Evolutionary conservation across 2,888 invertebrate species (phyloP), one percentile per base, ranked within the genome.

Genomic region (Willowsia nigromaculata): DNA sequence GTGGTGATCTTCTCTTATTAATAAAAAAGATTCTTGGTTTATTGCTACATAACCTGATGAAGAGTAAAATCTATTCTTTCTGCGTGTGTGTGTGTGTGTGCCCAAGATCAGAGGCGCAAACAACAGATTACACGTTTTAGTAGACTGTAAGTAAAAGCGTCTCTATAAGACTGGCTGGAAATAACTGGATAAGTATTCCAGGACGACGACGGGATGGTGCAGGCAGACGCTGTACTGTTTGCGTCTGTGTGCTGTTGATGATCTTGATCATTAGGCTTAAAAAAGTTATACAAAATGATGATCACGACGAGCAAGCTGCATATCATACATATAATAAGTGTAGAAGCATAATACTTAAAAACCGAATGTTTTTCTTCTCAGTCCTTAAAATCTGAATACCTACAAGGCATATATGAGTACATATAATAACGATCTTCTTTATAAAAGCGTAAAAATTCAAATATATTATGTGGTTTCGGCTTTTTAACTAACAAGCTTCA

Each of bases 221-320:
- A 84, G 71, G 68, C 68, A 68, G 68, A 84, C 84, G 84, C 22
- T 82, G n/a, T 9, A 15, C 43, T 43, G 47, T 59, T 81, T 40
- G 59, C 59, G 5, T 65, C 1, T 37, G 37, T 37, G 9, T 37
- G 37, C 37, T 71, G 27, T 71, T 84, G 84, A 84, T 84, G 84
- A 84, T 84, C 84, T 71, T 56, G 84, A 84, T 84, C 84, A 84
- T 84, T 84, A 84, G 65, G 53, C 80, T 37, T n/a, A n/a, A 40
- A 18, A 81, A 81, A 40, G 59, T 59, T 81, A 37, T 9, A n/a
- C 59, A 40, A 65, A 76, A 53, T 59, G 33, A 47, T 30, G 50
- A 71, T 71, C 84, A 84, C 65, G 84, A 84, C 30, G n/a, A n/a
- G 9, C 50, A 84, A 59, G 62, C 15, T 30, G n/a, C n/a, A n/a